Conservation (phyloP, 1,140 invertebrate species). For the Caenorhabditis inopinata region DNA sequence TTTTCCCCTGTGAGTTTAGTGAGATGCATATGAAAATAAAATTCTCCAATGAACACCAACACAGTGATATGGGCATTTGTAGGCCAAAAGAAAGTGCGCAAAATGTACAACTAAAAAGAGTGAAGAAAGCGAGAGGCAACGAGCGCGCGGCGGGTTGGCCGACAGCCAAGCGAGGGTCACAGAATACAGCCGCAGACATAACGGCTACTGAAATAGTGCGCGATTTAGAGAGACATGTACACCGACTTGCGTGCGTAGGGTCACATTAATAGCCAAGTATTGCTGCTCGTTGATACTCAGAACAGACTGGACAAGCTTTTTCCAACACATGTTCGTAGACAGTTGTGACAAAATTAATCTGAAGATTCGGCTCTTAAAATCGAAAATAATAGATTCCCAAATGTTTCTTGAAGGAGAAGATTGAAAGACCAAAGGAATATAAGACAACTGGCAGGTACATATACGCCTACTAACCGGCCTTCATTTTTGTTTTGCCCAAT, state of each 20-base stretch:
- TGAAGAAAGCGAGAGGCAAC: conserved; percentile 24
- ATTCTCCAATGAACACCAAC: background rate
- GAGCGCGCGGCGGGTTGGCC: conserved; percentile 15
- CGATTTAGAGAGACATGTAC: background rate
- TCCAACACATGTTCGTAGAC: conserved; percentile 23
- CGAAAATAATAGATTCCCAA: too few relatives aligned
- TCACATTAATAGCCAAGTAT: conserved; percentile 31
- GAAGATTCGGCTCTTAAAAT: background rate
- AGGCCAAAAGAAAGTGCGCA: conserved; percentile 21
- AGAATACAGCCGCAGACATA: conserved; percentile 12
- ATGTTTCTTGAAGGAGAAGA: too few relatives aligned
- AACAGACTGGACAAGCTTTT: conserved; percentile 22
- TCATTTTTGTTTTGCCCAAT: background rate
- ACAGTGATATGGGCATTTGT: conserved; percentile 28
- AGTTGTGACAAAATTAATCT: background rate
- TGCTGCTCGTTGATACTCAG: conserved; percentile 26
- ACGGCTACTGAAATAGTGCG: background rate
- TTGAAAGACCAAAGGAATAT: too few relatives aligned
- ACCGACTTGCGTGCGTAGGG: conserved; percentile 18
- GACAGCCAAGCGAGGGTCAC: conserved; percentile 15
- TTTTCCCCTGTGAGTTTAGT: too few relatives aligned
- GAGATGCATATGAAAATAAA: too few relatives aligned
- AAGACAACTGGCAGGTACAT: background rate
- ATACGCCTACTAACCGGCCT: background rate
- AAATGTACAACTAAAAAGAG: conserved; percentile 29